Conservation (phyloP, 1,140 invertebrate genomes). For the Aradophagus sp. region DNA sequence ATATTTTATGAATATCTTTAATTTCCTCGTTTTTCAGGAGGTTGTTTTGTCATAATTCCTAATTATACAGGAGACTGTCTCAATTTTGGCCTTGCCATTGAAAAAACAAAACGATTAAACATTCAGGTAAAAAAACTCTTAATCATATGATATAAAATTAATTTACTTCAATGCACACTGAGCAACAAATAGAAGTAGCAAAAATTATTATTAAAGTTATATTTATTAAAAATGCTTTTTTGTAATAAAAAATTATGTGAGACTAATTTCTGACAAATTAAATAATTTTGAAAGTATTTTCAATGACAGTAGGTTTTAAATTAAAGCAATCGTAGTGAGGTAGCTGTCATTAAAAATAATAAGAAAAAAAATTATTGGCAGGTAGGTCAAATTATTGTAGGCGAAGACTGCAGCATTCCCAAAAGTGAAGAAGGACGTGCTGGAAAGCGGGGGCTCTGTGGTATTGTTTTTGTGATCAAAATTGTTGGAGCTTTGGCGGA, state of each 20-base stretch:
- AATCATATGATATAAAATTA: background rate
- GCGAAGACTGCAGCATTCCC: constrained; percentile 82
- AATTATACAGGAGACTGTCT: constrained; percentile 93
- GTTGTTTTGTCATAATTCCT: constrained; percentile 83
- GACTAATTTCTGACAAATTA: no score
- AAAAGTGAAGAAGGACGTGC: constrained; percentile 76
- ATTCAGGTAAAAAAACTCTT: constrained; percentile 76
- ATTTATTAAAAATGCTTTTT: no score
- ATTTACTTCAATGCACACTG: constrained; percentile 2
- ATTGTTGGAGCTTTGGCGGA: constrained; percentile 84
- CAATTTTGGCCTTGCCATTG: constrained; percentile 89
- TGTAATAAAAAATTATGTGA: no score
- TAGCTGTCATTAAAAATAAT: no score
- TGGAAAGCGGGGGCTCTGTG: constrained; percentile 85
- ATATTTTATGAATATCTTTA: no score
- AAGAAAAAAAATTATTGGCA: no score
- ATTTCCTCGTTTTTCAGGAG: constrained; percentile 79
- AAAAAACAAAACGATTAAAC: constrained; percentile 80
- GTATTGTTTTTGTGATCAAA: constrained; percentile 84
- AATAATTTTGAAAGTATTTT: no score
- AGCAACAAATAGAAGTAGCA: no score
- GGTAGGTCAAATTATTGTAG: constrained; percentile 81
- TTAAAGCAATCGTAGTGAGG: no score
- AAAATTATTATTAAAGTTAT: no score
- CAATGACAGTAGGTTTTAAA: no score